Evolutionary conservation across 2,888 invertebrate genomes (phyloP), one percentile per base, ranked within the genome.

Genomic region (Acronicta aceris): DNA sequence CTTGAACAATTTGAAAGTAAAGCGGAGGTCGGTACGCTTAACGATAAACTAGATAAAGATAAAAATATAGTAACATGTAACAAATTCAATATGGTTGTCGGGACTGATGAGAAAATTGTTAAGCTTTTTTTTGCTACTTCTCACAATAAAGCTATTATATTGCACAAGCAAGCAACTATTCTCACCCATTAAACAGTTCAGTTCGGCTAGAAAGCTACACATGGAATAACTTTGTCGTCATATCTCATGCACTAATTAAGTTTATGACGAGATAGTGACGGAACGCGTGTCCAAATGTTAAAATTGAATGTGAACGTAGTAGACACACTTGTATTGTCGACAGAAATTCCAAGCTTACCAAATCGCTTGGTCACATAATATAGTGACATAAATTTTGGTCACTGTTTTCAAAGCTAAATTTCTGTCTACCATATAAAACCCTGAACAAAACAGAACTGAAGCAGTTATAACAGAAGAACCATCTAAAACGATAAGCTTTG

Each of bases 1-100:
- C 21, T 1, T 33, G 16, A 45, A 48, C 1, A 30, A 9, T 33
- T 33, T 33, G 33, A 36, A 40, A 53, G 13, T 43, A 59, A 57
- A 45, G 17, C 16, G 46, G 8, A 17, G 4, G 6, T 38, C n/a
- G 13, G n/a, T 38, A 38, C 6, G 0, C 1, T 7, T 38, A n/a
- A 38, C n/a, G 7, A 38, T n/a, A 38, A n/a, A 38, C n/a, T 38
- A 13, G 6, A 13, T 36, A 36, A 38, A 38, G 0, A n/a, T n/a
- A 38, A n/a, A 6, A n/a, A 38, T 6, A n/a, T 25, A 25, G 0
- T n/a, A n/a, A 25, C 8, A 25, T n/a, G 8, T 21, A 45, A 13
- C 25, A 2, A 7, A n/a, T n/a, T 21, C 13, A 38, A 25, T n/a
- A 49, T n/a, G n/a, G 36, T 13, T 13, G 5, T 15, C 8, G 10